Base-by-base conservation (phyloP, 2,888 invertebrate genomes). In the Rhorus exstirpatorius region DNA sequence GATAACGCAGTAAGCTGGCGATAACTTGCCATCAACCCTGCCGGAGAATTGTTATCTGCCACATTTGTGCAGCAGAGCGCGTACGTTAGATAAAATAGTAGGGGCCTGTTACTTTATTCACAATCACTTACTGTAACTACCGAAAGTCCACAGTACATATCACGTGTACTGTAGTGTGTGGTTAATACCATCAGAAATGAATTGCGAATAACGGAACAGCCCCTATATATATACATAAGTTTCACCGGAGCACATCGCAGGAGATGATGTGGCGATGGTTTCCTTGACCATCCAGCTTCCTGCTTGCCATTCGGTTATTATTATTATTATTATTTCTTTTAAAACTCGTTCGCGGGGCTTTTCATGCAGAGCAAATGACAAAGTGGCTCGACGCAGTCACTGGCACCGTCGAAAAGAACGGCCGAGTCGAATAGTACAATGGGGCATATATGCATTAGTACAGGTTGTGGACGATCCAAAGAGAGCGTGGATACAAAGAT, bases 231-330 rank as follows among this genome's bases (percentile, higher is more conserved):
- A n/a, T n/a, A 26, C 26, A 14, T n/a, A 26, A 38, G 14, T 38
- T 51, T 31, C 51, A 51, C 19, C 19, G 51, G 21, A 51, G 68
- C 51, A 51, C 19, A 68, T 51, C 75, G 55, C 55, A n/a, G 38
- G 49, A 68, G 38, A 12, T 61, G 58, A 77, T 53, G 77, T 79
- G n/a, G 17, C 68, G 83, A 83, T 87, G 83, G 86, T 87, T 85
- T 82, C 81, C 81, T 84, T 79, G 86, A 84, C 84, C 82, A 31
- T 31, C 31, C 31, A 31, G 6, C 6, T 31, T 2, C 6, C 31
- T 31, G 31, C 2, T 31, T n/a, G n/a, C n/a, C 2, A 31, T 31
- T 3, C 31, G 3, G 31, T 31, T 31, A 31, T 3, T 31, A 31
- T n/a, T n/a, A n/a, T n/a, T n/a, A n/a, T n/a, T n/a, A n/a, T n/a